Base-by-base conservation (phyloP, 2,888 invertebrate species). In the Enchytraeus crypticus region DNA sequence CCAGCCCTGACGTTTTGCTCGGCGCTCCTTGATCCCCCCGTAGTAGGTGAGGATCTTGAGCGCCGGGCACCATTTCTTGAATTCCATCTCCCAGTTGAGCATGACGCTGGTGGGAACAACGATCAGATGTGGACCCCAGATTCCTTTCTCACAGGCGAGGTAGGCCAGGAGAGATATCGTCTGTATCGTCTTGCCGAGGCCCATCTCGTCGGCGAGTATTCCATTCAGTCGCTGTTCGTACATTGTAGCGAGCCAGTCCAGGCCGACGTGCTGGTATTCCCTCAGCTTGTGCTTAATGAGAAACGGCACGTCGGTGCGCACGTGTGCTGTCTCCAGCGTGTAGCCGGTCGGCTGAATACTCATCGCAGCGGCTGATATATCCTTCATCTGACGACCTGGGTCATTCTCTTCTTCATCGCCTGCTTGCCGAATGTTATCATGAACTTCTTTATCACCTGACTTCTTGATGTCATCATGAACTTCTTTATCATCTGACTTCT, bases 61-160 rank as follows among this genome's bases (percentile, higher is more conserved):
- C 57, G 91, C 92, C 0, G 98, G 98, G 80, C 96, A 97, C 98
- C 98, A 99, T 80, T 97, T 97, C 81, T 98, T 97, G 76, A 95
- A 90, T 81, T 98, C 98, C 91, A 97, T 92, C 83, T 99, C 98
- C 98, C 98, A 98, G 82, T 99, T 99, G 65, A 98, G 84, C 89
- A 98, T 95, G 56, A 99, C 97, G 69, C 96, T 96, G 21, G 98
- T 98, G 63, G 98, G 98, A 69, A 99, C 98, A 66, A 98, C 90
- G 70, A 98, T 93, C 29, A 98, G 84, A 84, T 98, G 98, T 59
- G 98, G 98, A 34, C 98, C 98, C 98, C 98, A 99, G 77, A 92
- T 82, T 78, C 85, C 73, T 68, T 76, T 73, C 51, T 75, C 77
- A 70, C 76, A 46, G 23, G 77, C 96, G 64, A 98, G 84, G 78